Base-by-base conservation (phyloP, 2,113 vertebrate genomes). In the Plecotus auritus region DNA sequence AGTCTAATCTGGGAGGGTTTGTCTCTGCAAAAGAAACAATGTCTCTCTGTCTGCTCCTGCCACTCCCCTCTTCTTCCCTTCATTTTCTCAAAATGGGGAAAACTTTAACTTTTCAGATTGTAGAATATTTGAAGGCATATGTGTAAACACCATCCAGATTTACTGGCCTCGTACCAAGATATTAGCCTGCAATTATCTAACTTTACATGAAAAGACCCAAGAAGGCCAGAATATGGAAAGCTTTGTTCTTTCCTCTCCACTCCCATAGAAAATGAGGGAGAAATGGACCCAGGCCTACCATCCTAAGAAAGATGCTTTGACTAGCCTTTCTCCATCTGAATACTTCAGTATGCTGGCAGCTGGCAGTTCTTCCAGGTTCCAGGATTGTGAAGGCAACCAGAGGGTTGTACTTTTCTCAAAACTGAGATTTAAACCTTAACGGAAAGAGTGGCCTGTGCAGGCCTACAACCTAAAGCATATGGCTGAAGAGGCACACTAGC, bases 171-270 rank as follows among this genome's bases (percentile, higher is more conserved):
- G 6, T 32, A 2, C 40, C 20, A 82, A 70, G 18, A 42, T 3
- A 26, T 7, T n/a, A 91, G 20, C 17, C 17, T 45, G 49, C 18
- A 26, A 9, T 1, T 11, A 13, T 12, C 12, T 45, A 35, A n/a
- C 7, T 89, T 78, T 40, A 26, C 6, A 11, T 30, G 23, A 20
- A 4, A 95, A 72, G 9, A 77, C 32, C 20, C 12, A 76, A 59
- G 9, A 73, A 78, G 37, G 32, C 17, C 26, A 72, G 28, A 10
- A 17, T 13, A 7, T 2, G 32, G 13, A 64, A 64, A 73, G 7
- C 0, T 0, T 5, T 20, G 4, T 12, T 16, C 14, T 54, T n/a
- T 28, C 64, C 47, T 61, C 42, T 77, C 22, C 1, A 7, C 12
- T 66, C 22, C 14, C 30, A 11, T 2, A 42, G n/a, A 32, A 9